phyloP scores from a whole-genome alignment of 1,140 invertebrate species.

The Aricia agestis region DNA sequence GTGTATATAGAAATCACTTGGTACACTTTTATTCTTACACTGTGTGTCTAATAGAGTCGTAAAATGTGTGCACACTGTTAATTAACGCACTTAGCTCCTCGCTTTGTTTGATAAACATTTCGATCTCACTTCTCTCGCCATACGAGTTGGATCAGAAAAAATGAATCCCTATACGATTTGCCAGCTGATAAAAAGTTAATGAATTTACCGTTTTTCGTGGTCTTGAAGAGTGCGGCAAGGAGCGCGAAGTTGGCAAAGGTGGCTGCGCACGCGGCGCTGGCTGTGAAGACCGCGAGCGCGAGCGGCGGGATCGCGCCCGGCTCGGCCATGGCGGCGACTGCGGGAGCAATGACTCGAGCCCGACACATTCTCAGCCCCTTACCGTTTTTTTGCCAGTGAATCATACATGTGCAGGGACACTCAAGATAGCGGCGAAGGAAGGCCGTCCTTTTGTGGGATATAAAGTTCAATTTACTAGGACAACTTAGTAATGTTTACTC shows the following conservation, averaged over 20 bases:
- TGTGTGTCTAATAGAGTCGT: background rate
- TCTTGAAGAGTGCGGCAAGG: slow-evolving; percentile 50
- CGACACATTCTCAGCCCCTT: slow-evolving; percentile 62
- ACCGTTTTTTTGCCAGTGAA: slow-evolving; percentile 59
- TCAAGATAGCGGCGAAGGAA: slow-evolving; percentile 21
- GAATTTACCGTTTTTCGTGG: slow-evolving; percentile 53
- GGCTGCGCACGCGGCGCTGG: slow-evolving; percentile 57
- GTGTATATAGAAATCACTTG: background rate
- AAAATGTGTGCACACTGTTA: background rate
- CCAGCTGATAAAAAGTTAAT: background rate
- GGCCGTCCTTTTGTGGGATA: background rate
- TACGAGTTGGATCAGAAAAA: too few relatives aligned
- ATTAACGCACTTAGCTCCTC: background rate
- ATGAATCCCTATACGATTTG: too few relatives aligned
- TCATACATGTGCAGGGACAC: slow-evolving; percentile 60
- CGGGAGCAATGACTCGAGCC: slow-evolving; percentile 68
- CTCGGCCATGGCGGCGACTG: slow-evolving; percentile 57
- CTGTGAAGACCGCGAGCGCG: slow-evolving; percentile 46
- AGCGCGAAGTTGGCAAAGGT: slow-evolving; percentile 56
- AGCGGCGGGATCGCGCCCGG: slow-evolving; percentile 51
- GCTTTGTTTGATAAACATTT: slow-evolving; percentile 3
- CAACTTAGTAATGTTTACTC: background rate
- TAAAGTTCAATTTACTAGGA: background rate
- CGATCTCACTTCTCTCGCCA: background rate
- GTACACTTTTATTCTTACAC: background rate